Base-by-base conservation (phyloP, 2,888 invertebrate genomes). In the Tenodera sinensis region DNA sequence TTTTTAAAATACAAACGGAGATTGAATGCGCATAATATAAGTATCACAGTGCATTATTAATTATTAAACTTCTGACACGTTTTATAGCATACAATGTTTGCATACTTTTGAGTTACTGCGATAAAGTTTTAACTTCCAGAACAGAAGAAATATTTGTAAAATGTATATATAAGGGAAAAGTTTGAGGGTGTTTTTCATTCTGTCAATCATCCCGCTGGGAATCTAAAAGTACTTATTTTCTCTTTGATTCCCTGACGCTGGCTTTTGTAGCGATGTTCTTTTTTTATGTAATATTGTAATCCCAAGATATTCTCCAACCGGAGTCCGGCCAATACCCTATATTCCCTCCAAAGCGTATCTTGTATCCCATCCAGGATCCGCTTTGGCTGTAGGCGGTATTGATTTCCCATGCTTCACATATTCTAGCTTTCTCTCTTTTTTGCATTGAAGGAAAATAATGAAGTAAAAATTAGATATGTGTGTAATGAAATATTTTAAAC, bases 401-500 rank as follows among this genome's bases (percentile, higher is more conserved):
- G 84, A 84, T 84, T 84, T 84, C 34, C 84, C 84, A 84, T 84
- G 84, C 30, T 84, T 84, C 30, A n/a, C 84, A 84, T 84, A 34
- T 27, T 25, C 30, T 20, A 84, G 34, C 84, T 30, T 42, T 34
- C 42, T 25, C 15, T 15, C n/a, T 84, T 84, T 42, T 34, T n/a
- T 84, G 28, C 30, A n/a, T 3, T 34, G 34, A 84, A 84, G 84
- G 34, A 84, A 84, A 34, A 84, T 71, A 71, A 71, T 20, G 54
- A 71, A 71, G 20, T 20, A 71, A 6, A 71, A 71, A 71, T 71
- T 71, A 71, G 15, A 71, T 71, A 71, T 71, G 15, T 71, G 54
- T n/a, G 20, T 25, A 25, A 15, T 71, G 4, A 30, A 3, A 30
- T 4, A 71, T 20, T 71, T 71, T 25, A 71, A 20, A 71, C 12